A percentile compares a stretch with the other conserved stretches of the same genome.
These are phyloP conservation scores for Pollachius pollachius DNA, from an alignment of 2,113 vertebrate genomes.

Conservation along the genomic window DNA sequence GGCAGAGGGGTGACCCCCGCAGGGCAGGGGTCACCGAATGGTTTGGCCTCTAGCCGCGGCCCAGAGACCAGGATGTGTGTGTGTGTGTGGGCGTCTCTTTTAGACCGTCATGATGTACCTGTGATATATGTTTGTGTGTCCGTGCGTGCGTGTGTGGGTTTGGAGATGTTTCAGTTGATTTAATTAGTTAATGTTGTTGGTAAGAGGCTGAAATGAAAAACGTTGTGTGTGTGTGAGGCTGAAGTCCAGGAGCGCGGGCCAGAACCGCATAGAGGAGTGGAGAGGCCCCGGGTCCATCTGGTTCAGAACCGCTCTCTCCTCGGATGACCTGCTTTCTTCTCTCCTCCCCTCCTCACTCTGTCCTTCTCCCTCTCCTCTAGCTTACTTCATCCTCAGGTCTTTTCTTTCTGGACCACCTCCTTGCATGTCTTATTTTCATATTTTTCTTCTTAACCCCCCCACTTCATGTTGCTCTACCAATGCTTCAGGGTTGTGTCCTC, in stretches of 20 bases:
- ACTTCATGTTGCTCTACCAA: constrained; percentile 20
- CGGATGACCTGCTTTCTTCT: constrained; percentile 53
- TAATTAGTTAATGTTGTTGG: constrained; percentile 40
- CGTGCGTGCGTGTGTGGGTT: constrained; percentile 10
- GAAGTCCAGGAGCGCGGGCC: constrained; percentile 35
- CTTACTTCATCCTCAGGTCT: constrained; percentile 5
- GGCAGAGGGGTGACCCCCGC: constrained; percentile 78
- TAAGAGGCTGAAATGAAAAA: constrained; percentile 22
- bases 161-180: constrained; percentile 37
- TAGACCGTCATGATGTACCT: neutral
- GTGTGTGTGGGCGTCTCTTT: constrained; percentile 11
- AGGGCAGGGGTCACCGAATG: constrained; percentile 85
- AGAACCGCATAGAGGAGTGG: constrained; percentile 52
- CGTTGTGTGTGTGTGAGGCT: constrained; percentile 23
- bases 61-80: constrained; percentile 24
- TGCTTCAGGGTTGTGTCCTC: constrained; percentile 32
- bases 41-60: constrained; percentile 84
- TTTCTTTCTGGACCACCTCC: neutral
- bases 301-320: constrained; percentile 56
- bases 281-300: constrained; percentile 47
- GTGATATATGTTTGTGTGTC: neutral
- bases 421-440: neutral
- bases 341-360: constrained; percentile 15
- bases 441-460: neutral
- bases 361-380: constrained; percentile 5